phyloP scores from a whole-genome alignment of 2,888 invertebrate genomes.

The Fabriciana adippe region DNA sequence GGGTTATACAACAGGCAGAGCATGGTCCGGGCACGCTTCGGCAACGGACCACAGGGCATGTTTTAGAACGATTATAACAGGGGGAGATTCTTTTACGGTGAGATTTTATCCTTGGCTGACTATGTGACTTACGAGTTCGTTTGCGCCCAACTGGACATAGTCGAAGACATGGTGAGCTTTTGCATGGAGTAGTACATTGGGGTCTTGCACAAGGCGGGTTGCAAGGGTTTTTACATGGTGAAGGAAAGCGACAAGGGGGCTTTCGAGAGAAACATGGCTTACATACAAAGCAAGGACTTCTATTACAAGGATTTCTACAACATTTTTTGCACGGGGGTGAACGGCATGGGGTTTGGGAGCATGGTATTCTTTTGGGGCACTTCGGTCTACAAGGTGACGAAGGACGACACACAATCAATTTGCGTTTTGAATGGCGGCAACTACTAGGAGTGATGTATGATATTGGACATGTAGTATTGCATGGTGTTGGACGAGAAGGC shows the following conservation, averaged over 20 bases:
- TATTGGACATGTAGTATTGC: slow-evolving; percentile 47
- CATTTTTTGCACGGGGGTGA: slow-evolving; percentile 46
- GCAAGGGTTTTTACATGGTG: slow-evolving; percentile 39
- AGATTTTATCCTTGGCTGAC: slow-evolving; percentile 60
- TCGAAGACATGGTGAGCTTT: slow-evolving; percentile 60
- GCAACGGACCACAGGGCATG: slow-evolving; percentile 62
- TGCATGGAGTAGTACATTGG: slow-evolving; percentile 52
- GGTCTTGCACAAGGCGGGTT: slow-evolving; percentile 42
- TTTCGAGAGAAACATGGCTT: slow-evolving; percentile 37
- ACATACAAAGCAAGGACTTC: slow-evolving; percentile 45
- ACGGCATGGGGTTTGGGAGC: slow-evolving; percentile 43
- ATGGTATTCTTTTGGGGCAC: slow-evolving; percentile 51
- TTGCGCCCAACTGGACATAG: slow-evolving; percentile 62
- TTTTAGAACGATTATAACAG: slow-evolving; percentile 60
- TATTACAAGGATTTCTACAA: slow-evolving; percentile 47
- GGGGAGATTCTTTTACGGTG: slow-evolving; percentile 63
- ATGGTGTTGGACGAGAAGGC: slow-evolving; percentile 52
- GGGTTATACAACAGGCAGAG: slow-evolving; percentile 42
- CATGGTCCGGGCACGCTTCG: slow-evolving; percentile 62
- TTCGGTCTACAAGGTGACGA: slow-evolving; percentile 52
- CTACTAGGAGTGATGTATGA: slow-evolving; percentile 44
- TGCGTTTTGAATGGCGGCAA: slow-evolving; percentile 59
- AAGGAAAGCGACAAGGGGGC: slow-evolving; percentile 35
- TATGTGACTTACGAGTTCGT: slow-evolving; percentile 52
- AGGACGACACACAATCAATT: slow-evolving; percentile 56